Evolutionary conservation across 2,113 vertebrate species (phyloP).

Genomic region (Scophthalmus maximus): DNA sequence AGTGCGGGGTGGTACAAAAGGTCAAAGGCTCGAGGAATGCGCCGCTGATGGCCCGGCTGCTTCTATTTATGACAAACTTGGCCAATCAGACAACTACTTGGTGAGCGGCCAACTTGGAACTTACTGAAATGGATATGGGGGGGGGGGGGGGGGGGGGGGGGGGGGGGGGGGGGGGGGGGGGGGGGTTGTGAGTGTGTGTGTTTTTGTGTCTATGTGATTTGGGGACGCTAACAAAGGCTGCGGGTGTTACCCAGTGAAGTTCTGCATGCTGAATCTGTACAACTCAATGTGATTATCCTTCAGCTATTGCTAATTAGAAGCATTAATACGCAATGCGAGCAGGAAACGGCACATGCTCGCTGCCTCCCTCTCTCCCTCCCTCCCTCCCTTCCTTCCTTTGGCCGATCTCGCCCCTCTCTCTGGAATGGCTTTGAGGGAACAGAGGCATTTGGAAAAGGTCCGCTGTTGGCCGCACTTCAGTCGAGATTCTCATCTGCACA

Average conservation of each 20-base stretch:
- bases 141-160: not conserved
- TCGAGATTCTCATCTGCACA: slow-evolving; percentile 80
- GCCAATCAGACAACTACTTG: slow-evolving; percentile 78
- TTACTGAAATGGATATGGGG: slow-evolving; percentile 57
- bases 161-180: not conserved
- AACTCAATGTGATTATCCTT: slow-evolving; percentile 75
- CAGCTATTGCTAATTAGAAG: slow-evolving; percentile 75
- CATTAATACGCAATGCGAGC: slow-evolving; percentile 71
- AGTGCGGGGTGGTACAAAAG: slow-evolving; percentile 85
- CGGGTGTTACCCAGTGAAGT: slow-evolving; percentile 50
- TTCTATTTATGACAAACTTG: slow-evolving; percentile 81
- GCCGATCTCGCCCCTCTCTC: slow-evolving; percentile 51
- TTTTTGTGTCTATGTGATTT: slow-evolving; percentile 28
- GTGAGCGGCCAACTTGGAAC: slow-evolving; percentile 75
- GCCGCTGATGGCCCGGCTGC: slow-evolving; percentile 62
- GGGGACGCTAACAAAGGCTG: slow-evolving; percentile 59
- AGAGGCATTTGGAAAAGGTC: slow-evolving; percentile 75
- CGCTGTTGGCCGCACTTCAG: slow-evolving; percentile 71
- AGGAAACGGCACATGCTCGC: slow-evolving; percentile 33
- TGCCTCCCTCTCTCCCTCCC: slow-evolving; percentile 45
- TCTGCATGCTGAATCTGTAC: slow-evolving; percentile 62
- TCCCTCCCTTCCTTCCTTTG: slow-evolving; percentile 43
- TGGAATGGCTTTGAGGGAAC: slow-evolving; percentile 62
- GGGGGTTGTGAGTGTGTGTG: slow-evolving; percentile 17
- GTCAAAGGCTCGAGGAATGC: slow-evolving; percentile 87